Conservation (phyloP, 2,797 vertebrate genomes). For the Carcharodon carcharias region DNA sequence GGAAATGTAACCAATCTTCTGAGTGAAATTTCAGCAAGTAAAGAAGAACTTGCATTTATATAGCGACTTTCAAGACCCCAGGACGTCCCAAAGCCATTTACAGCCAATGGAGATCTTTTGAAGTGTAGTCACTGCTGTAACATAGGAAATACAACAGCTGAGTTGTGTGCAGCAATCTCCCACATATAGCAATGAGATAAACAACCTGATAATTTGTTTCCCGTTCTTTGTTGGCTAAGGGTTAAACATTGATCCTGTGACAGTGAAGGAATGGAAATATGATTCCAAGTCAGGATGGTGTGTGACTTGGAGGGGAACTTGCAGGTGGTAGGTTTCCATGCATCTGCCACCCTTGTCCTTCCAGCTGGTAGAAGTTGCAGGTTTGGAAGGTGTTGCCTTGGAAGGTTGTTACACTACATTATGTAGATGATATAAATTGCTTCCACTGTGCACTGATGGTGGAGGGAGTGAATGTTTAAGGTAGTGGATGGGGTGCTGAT, state of each 20-base stretch:
- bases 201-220: background rate
- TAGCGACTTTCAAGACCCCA: background rate
- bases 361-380: background rate
- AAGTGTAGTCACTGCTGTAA: background rate
- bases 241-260: background rate
- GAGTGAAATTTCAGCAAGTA: background rate
- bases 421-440: background rate
- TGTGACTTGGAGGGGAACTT: background rate
- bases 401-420: background rate
- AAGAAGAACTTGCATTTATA: background rate
- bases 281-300: background rate
- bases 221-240: background rate
- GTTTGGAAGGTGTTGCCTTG: background rate
- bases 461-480: background rate
- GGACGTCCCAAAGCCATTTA: background rate
- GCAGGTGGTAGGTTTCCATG: background rate
- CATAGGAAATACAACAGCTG: background rate
- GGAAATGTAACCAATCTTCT: background rate
- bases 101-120: background rate
- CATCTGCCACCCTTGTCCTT: too few species aligned
- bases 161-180: background rate
- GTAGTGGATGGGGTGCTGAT: background rate
- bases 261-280: background rate
- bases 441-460: background rate
- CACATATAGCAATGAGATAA: background rate